Evolutionary conservation across 2,113 vertebrate genomes (phyloP).

Genomic region (Geococcyx californianus): DNA sequence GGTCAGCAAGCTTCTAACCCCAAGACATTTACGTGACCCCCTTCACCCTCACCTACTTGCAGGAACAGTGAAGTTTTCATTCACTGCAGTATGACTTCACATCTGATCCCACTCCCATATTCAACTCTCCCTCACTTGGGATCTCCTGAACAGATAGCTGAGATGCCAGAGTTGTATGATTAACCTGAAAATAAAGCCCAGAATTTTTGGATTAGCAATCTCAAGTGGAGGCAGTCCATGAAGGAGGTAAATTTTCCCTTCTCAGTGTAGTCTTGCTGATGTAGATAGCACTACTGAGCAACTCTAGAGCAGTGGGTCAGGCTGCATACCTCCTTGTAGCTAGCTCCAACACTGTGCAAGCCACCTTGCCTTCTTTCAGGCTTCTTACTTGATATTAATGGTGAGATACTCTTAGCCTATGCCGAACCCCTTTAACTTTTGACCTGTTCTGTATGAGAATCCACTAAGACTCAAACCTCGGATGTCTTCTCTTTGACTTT

Average conservation of each 20-base stretch:
- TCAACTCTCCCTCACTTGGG: neutral
- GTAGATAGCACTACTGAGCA: neutral
- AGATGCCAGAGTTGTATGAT: neutral
- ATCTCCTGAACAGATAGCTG: neutral
- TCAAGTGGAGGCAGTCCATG: neutral
- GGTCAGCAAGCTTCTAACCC: neutral
- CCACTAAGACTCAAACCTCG: neutral
- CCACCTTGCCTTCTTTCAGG: neutral
- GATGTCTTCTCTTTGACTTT: neutral
- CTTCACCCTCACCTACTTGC: neutral
- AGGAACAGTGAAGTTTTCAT: neutral
- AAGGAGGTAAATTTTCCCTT: neutral
- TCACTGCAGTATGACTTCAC: neutral
- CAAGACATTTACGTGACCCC: too few species aligned
- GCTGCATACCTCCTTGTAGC: accelerated
- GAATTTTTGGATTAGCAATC: neutral
- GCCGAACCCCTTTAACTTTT: neutral
- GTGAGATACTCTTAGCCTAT: neutral
- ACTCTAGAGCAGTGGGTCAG: neutral
- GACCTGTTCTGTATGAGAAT: neutral
- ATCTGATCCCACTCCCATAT: neutral
- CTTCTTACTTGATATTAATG: neutral
- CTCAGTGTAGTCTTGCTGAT: neutral
- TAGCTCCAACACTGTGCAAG: neutral
- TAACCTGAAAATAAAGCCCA: neutral